Evolutionary conservation across 2,113 vertebrate genomes (phyloP).

Genomic region (Bostrychus sinensis): DNA sequence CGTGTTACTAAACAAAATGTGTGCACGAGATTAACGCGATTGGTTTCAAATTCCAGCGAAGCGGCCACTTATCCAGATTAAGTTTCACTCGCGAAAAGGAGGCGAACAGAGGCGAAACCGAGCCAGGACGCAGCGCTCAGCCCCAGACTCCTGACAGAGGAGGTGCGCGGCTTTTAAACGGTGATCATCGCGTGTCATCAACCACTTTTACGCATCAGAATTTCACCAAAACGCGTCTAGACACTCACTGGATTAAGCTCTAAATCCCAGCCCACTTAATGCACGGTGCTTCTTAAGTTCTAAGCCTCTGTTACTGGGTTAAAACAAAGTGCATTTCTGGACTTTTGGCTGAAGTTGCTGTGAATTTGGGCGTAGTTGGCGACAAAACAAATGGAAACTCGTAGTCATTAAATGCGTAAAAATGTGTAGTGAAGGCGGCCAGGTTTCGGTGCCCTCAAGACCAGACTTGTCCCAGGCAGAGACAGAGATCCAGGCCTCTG

Average conservation of each 20-base stretch:
- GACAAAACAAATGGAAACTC: background rate
- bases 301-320: background rate
- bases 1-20: background rate
- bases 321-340: background rate
- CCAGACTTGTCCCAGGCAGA: background rate
- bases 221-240: background rate
- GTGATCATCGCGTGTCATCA: no score
- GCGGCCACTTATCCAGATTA: conserved; percentile 45
- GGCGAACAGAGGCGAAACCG: background rate
- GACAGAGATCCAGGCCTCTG: no score
- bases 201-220: background rate
- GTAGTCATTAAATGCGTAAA: background rate
- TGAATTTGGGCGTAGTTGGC: background rate
- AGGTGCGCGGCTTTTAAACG: background rate
- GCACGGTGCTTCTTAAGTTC: background rate
- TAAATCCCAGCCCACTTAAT: background rate
- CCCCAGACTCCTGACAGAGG: background rate
- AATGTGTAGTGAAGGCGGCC: no score
- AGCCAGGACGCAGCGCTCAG: no score
- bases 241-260: background rate
- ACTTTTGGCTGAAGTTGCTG: background rate
- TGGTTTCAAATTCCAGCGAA: conserved; percentile 38
- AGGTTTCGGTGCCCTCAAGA: background rate
- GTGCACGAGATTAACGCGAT: background rate
- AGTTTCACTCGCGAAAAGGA: conserved; percentile 44